These are phyloP conservation scores for Meandrusa payeni DNA, from an alignment of 2,888 invertebrate genomes.

Conservation along the genomic window DNA sequence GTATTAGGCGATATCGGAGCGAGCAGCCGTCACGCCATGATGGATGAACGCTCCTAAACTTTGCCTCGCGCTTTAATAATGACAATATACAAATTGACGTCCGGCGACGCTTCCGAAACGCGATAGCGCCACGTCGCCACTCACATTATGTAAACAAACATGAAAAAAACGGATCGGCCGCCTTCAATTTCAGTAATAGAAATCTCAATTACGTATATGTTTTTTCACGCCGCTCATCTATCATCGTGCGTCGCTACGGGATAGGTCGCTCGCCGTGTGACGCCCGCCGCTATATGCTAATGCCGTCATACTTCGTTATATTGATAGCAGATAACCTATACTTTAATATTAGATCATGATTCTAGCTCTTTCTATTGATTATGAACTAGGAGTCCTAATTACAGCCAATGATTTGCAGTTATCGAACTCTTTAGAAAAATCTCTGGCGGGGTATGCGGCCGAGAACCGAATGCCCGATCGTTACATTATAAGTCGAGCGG, in stretches of 20 bases:
- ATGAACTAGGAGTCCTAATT: too few relatives aligned
- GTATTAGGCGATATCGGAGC: conserved; percentile 79
- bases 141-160: conserved; percentile 78
- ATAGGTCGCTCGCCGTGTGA: conserved; percentile 9
- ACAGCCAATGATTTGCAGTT: too few relatives aligned
- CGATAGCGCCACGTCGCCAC: conserved; percentile 69
- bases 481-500: too few relatives aligned
- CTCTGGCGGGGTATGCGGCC: too few relatives aligned
- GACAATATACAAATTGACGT: conserved; percentile 81
- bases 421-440: too few relatives aligned
- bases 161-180: conserved; percentile 62
- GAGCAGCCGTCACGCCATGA: conserved; percentile 75
- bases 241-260: conserved; percentile 54
- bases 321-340: too few relatives aligned
- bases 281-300: conserved; percentile 15
- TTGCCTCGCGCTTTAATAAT: conserved; percentile 74
- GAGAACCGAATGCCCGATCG: too few relatives aligned
- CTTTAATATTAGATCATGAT: too few relatives aligned
- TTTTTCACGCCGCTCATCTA: conserved; percentile 74
- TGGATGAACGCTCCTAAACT: conserved; percentile 77
- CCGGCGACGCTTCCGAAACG: conserved; percentile 72
- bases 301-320: conserved; percentile 2
- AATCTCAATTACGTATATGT: conserved; percentile 79
- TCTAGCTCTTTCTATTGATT: too few relatives aligned
- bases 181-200: conserved; percentile 76